Evolutionary conservation across 92 coral and sea anemone genomes (phyloP).

Genomic region (Desmophyllum pertusum): DNA sequence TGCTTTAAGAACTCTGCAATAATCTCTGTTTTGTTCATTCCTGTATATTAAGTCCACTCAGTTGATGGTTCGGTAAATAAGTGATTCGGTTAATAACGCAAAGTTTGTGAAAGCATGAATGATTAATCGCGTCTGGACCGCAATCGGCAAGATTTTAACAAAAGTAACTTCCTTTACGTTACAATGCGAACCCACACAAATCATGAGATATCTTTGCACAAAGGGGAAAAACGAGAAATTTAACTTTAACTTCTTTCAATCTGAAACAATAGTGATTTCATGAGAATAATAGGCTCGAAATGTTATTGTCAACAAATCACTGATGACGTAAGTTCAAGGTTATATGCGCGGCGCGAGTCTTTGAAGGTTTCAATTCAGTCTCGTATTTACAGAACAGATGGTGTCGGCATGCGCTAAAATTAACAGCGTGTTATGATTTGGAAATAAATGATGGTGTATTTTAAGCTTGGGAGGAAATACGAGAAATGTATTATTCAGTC

Average conservation of each 20-base stretch:
- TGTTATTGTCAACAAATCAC: neutral
- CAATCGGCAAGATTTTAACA: neutral
- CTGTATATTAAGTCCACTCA: no score
- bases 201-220: neutral
- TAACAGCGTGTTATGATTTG: no score
- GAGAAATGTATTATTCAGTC: no score
- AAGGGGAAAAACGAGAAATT: neutral
- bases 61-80: neutral
- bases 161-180: conserved; percentile 1
- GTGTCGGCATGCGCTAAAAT: neutral
- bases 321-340: neutral
- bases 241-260: neutral
- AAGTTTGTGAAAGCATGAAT: neutral
- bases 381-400: neutral
- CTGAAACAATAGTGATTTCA: neutral
- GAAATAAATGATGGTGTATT: no score
- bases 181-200: neutral
- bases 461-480: no score
- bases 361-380: neutral
- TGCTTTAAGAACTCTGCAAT: neutral
- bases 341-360: neutral
- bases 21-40: neutral
- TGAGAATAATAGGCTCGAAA: neutral
- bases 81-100: neutral
- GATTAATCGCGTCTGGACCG: neutral